Conservation (phyloP, 2,888 invertebrate species). For the Xanthia icteritia region DNA sequence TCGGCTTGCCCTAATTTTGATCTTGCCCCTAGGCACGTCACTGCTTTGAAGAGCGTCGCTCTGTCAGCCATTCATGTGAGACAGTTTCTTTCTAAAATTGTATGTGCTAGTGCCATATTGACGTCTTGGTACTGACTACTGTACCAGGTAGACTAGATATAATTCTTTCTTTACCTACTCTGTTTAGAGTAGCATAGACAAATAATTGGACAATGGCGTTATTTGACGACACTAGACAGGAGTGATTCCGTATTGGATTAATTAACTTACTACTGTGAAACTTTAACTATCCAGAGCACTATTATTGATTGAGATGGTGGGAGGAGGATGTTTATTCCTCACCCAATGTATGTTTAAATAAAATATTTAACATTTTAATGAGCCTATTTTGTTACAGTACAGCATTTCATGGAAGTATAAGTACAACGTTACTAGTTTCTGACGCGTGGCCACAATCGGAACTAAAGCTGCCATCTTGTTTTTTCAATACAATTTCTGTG, state of each 20-base stretch:
- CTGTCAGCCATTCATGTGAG: neutral
- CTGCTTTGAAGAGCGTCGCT: neutral
- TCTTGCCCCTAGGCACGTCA: no score
- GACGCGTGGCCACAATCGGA: no score
- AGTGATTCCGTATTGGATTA: conserved; percentile 9
- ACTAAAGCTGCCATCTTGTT: no score
- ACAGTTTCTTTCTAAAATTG: neutral
- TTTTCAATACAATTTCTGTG: no score
- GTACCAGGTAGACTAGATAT: neutral
- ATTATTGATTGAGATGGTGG: neutral
- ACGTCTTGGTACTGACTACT: neutral
- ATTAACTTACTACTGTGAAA: neutral
- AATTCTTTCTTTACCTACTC: neutral
- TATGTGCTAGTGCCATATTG: neutral
- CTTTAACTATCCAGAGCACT: neutral
- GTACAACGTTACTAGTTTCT: no score
- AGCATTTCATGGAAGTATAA: neutral
- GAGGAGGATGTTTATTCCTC: neutral
- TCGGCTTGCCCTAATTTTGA: no score
- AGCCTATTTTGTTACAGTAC: neutral
- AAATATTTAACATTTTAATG: neutral
- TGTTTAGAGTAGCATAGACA: conserved; percentile 12
- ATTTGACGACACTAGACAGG: neutral
- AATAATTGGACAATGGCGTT: neutral
- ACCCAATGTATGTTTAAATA: neutral